phyloP scores from a whole-genome alignment of 2,113 vertebrate genomes.

The Felis chaus region DNA sequence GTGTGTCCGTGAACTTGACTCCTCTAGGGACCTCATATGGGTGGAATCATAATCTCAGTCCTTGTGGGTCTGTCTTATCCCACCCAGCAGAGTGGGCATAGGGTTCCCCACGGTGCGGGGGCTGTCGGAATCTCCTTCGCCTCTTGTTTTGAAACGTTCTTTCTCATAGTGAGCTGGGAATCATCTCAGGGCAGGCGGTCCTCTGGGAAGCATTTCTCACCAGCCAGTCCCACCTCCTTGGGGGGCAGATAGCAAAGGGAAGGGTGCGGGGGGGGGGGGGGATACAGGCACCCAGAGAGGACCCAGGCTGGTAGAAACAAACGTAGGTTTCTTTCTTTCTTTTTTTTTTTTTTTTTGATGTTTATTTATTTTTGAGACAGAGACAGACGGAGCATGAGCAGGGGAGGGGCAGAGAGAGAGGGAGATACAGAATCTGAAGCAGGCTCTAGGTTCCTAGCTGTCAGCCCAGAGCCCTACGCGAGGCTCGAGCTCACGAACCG shows the following conservation, averaged over 20 bases:
- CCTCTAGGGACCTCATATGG: background rate
- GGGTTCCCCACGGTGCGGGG: too few species aligned
- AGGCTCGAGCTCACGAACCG: too few species aligned
- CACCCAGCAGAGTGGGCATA: background rate
- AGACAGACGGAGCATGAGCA: too few species aligned
- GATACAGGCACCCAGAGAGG: background rate
- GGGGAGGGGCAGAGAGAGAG: too few species aligned
- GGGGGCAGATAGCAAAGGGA: background rate
- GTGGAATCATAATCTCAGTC: background rate
- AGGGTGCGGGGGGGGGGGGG: background rate
- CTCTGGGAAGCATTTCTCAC: background rate
- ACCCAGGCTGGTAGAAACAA: background rate
- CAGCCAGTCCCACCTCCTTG: background rate
- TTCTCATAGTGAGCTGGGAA: background rate
- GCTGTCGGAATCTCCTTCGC: too few species aligned
- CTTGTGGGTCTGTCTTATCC: background rate
- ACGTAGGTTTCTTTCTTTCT: too few species aligned
- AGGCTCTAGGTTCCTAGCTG: too few species aligned
- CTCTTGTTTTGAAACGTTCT: background rate
- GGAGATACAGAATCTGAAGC: too few species aligned
- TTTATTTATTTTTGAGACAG: too few species aligned
- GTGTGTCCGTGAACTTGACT: background rate
- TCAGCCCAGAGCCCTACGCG: too few species aligned
- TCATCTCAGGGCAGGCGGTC: background rate
- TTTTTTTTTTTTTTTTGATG: too few species aligned